Base-by-base conservation (phyloP, 2,113 vertebrate genomes). In the Gymnogyps californianus region DNA sequence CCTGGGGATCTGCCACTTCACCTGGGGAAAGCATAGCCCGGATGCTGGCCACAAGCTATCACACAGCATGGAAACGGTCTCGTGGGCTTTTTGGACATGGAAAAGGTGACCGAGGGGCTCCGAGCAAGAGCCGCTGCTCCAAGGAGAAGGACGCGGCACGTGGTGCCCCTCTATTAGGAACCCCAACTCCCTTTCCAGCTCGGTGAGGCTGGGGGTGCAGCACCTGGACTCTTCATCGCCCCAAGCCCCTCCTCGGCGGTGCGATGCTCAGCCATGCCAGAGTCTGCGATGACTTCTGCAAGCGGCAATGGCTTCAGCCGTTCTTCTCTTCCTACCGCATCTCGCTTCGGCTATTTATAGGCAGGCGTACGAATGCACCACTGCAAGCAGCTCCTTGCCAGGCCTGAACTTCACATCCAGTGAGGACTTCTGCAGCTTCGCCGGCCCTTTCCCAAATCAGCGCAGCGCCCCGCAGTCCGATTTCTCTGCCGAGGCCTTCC, bases 81-180 rank as follows among this genome's bases (percentile, higher is more conserved):
- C 8, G 1, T 1, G 3, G 83, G 51, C 2, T 34, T 65, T 77
- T 13, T 13, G 34, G 55, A 58, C 11, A 1, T 0, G 18, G 59
- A 38, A 57, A 61, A 85, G 49, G 46, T n/a, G 51, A 54, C 9
- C 9, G 49, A 46, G 20, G 2, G 0, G 29, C 78, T 64, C 78
- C 0, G 1, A 80, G 32, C 12, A 61, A 74, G 25, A 69, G 15
- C 7, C 0, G 2, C 20, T 1, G 6, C 57, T 62, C 42, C 46
- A 55, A 69, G 40, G 36, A 58, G 51, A 18, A 57, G 49, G 59
- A 64, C 11, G 8, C 1, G 16, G 58, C 34, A 49, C 0, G 0
- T 15, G 44, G 58, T 51, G 25, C 5, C 24, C 28, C 38, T 81
- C 57, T 65, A 6, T 0, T 2, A 8, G 46, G 57, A 89, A 47